Conservation (phyloP, 2,113 vertebrate genomes). For the Vanacampus margaritifer region DNA sequence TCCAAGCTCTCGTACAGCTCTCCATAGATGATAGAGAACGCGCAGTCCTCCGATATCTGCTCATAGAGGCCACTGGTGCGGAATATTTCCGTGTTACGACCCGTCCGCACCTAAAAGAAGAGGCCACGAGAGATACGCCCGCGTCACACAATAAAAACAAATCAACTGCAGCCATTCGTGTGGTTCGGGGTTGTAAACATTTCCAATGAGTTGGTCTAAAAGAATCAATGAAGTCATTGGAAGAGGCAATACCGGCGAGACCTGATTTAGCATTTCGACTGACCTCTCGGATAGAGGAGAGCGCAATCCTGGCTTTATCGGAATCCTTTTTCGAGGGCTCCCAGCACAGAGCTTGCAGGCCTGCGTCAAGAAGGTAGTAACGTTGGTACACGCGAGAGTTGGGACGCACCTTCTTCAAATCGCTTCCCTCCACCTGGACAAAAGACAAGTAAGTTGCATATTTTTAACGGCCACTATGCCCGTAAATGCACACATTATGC, state of each 20-base stretch:
- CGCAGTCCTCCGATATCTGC: conserved; percentile 93
- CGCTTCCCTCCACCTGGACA: conserved; percentile 79
- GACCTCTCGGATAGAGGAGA: conserved; percentile 88
- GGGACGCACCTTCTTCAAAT: conserved; percentile 88
- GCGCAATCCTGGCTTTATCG: conserved; percentile 88
- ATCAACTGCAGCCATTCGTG: background rate
- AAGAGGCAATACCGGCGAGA: background rate
- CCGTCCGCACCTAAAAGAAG: conserved; percentile 75
- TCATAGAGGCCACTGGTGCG: conserved; percentile 91
- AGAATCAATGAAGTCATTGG: conserved; percentile 2
- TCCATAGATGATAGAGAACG: conserved; percentile 91
- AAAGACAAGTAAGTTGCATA: background rate
- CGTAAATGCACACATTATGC: background rate
- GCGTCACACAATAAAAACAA: conserved; percentile 18
- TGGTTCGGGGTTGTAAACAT: background rate
- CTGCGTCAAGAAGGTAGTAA: conserved; percentile 87
- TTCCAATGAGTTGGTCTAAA: conserved; percentile 1
- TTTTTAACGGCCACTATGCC: background rate
- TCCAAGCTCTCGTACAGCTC: conserved; percentile 89
- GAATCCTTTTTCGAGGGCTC: conserved; percentile 95
- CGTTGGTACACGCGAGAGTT: conserved; percentile 89
- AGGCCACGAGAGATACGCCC: background rate
- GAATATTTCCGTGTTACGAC: conserved; percentile 93
- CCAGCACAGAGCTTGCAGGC: conserved; percentile 89
- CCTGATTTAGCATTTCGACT: conserved; percentile 9